These are phyloP conservation scores for Thumatha senex DNA, from an alignment of 2,888 invertebrate genomes.

Conservation along the genomic window DNA sequence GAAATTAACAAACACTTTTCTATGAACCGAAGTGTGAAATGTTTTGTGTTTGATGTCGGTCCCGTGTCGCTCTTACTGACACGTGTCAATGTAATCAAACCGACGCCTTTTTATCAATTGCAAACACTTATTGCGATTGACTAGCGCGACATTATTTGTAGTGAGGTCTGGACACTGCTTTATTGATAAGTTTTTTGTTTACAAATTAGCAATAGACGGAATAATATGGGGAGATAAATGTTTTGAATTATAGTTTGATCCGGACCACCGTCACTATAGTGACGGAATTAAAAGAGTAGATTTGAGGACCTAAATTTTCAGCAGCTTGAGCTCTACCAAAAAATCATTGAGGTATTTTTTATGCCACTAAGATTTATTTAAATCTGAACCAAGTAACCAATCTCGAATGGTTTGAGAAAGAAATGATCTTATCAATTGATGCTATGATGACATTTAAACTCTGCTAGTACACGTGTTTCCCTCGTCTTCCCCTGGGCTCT, in stretches of 20 bases:
- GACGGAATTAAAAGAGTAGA: no score
- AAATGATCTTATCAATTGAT: no score
- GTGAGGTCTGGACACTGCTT: constrained; percentile 9
- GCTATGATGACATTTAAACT: no score
- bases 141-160: constrained; percentile 21
- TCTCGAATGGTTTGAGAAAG: no score
- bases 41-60: constrained; percentile 42
- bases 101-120: constrained; percentile 49
- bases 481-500: no score
- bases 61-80: constrained; percentile 18
- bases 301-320: no score
- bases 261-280: no score
- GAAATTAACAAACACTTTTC: constrained; percentile 37
- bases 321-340: no score
- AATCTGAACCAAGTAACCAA: no score
- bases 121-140: constrained; percentile 36
- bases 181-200: constrained; percentile 1
- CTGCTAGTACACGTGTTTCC: no score
- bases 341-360: no score
- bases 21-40: constrained; percentile 28
- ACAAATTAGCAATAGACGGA: not conserved
- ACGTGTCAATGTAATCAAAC: constrained; percentile 44
- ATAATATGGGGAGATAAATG: not conserved
- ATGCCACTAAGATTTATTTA: no score
- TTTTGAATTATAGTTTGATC: not conserved